Percentiles rank a stretch among this genome's conserved stretches.
Conservation (phyloP, 2,888 invertebrate genomes). For the Rhamphomyia laevipes region DNA sequence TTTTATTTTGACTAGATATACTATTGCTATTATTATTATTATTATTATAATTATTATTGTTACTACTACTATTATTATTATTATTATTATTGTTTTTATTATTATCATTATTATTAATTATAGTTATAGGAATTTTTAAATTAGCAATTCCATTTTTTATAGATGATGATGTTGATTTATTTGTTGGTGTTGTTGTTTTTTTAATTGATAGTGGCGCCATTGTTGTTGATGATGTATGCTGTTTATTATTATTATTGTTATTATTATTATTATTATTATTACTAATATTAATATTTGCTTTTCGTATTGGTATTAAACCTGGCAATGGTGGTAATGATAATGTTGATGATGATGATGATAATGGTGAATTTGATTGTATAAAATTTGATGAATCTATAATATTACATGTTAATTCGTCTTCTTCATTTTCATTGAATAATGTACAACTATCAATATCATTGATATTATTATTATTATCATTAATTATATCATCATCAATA, state of each 20-base stretch:
- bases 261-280: slow-evolving; percentile 5
- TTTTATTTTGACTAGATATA: not conserved
- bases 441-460: not conserved
- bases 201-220: not conserved
- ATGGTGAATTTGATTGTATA: slow-evolving; percentile 2
- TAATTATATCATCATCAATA: not conserved
- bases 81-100: not conserved
- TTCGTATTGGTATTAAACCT: slow-evolving; percentile 17
- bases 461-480: not conserved
- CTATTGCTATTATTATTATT: slow-evolving; percentile 2
- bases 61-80: not conserved
- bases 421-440: not conserved
- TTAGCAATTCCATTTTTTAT: slow-evolving; percentile 1
- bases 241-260: not conserved
- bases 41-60: not conserved
- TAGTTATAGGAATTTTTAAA: not conserved
- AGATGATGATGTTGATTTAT: not conserved
- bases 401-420: not conserved
- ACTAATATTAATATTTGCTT: slow-evolving; percentile 4
- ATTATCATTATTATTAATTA: not conserved
- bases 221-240: not conserved
- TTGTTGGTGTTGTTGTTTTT: not conserved
- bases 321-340: slow-evolving; percentile 17
- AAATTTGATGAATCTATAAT: not conserved
- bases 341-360: slow-evolving; percentile 9